Evolutionary conservation across 2,797 vertebrate genomes (phyloP).

Genomic region (Neoniphon sammara): DNA sequence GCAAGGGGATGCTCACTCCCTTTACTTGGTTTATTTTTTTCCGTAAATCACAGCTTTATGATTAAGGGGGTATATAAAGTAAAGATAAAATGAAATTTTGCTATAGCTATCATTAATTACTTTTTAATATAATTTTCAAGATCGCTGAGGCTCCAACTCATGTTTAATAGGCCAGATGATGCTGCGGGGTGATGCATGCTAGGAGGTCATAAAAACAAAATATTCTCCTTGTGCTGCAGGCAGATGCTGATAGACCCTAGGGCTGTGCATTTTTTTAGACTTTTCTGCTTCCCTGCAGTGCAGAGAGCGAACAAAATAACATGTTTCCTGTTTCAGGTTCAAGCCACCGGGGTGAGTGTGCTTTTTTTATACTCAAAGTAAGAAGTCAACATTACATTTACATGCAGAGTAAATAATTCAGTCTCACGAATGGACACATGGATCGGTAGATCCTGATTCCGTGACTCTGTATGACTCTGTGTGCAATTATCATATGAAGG

Average conservation of each 20-base stretch:
- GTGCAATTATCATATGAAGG: conserved; percentile 65
- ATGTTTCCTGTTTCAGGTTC: conserved; percentile 1
- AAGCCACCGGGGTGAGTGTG: neutral
- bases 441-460: conserved; percentile 18
- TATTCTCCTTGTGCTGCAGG: conserved; percentile 58
- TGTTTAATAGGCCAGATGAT: conserved; percentile 67
- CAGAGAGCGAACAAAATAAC: conserved; percentile 28
- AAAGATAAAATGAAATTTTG: conserved; percentile 7
- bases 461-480: conserved; percentile 37
- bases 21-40: neutral
- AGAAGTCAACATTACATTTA: neutral
- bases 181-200: conserved; percentile 66
- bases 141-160: conserved; percentile 56
- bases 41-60: conserved; percentile 10
- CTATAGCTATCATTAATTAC: conserved; percentile 46
- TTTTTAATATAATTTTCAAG: conserved; percentile 58
- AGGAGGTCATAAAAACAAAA: conserved; percentile 70
- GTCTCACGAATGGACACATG: neutral
- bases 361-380: conserved; percentile 17
- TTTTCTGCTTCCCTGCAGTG: conserved; percentile 25
- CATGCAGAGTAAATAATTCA: no score
- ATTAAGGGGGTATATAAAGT: conserved; percentile 28
- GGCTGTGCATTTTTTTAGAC: conserved; percentile 49
- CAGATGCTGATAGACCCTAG: conserved; percentile 45
- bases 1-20: neutral